phyloP scores from a whole-genome alignment of 2,797 vertebrate genomes.

The Scyliorhinus canicula region DNA sequence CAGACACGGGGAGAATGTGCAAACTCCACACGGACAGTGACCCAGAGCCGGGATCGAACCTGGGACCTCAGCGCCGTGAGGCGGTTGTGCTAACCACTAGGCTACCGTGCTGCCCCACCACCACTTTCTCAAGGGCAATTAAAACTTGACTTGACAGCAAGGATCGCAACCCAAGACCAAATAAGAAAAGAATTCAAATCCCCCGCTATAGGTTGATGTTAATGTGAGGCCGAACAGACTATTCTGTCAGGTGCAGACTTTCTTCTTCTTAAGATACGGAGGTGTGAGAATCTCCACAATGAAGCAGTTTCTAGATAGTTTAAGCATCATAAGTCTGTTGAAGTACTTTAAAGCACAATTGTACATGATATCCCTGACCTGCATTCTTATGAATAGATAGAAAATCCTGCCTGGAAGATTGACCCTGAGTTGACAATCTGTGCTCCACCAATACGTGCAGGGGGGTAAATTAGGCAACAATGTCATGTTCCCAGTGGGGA shows the following conservation, averaged over 20 bases:
- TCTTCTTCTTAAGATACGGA: not conserved
- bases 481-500: too few relatives aligned
- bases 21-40: too few relatives aligned
- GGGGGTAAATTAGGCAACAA: too few relatives aligned
- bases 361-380: not conserved
- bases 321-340: not conserved
- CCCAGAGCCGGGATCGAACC: too few relatives aligned
- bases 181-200: not conserved
- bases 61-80: too few relatives aligned
- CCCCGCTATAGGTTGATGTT: not conserved
- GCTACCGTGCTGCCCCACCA: too few relatives aligned
- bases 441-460: not conserved
- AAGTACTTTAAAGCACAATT: not conserved
- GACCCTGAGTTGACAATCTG: not conserved
- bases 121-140: too few relatives aligned
- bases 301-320: not conserved
- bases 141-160: too few relatives aligned
- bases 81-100: too few relatives aligned
- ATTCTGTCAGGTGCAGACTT: not conserved
- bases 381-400: not conserved
- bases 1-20: too few relatives aligned
- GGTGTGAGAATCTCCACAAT: not conserved
- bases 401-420: not conserved
- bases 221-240: not conserved
- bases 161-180: too few relatives aligned